phyloP scores from a whole-genome alignment of 2,797 vertebrate species.

The Parambassis ranga region DNA sequence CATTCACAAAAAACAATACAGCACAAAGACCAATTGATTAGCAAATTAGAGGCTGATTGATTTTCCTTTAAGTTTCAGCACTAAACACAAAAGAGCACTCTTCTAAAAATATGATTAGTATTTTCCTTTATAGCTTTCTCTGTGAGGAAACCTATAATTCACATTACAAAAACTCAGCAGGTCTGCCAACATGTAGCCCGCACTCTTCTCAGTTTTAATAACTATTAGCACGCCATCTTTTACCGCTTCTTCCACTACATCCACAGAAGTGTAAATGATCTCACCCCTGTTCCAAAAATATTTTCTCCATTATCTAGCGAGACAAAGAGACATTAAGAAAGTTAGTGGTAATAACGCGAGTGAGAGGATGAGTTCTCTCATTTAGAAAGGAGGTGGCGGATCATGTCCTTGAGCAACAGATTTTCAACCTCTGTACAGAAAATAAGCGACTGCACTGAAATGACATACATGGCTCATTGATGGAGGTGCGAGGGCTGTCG shows the following conservation, averaged over 20 bases:
- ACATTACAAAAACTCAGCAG: background rate
- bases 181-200: background rate
- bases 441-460: conserved; percentile 43
- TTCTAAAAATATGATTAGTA: too few relatives aligned
- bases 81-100: background rate
- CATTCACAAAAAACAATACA: too few relatives aligned
- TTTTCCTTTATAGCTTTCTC: background rate
- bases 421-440: conserved; percentile 11
- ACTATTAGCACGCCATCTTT: background rate
- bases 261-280: conserved; percentile 4
- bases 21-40: too few relatives aligned
- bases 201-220: background rate
- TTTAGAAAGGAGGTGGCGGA: too few relatives aligned
- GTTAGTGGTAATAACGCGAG: background rate
- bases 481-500: background rate
- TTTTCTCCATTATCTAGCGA: background rate
- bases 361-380: background rate
- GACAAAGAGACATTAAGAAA: background rate
- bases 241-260: background rate
- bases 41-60: background rate
- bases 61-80: background rate
- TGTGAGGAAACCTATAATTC: background rate
- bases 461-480: conserved; percentile 28
- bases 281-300: conserved; percentile 1
- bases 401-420: conserved; percentile 35